Percentiles rank a stretch among this genome's conserved stretches.
Evolutionary conservation across 2,888 invertebrate species (phyloP).

Genomic region (Epirrita christyi): DNA sequence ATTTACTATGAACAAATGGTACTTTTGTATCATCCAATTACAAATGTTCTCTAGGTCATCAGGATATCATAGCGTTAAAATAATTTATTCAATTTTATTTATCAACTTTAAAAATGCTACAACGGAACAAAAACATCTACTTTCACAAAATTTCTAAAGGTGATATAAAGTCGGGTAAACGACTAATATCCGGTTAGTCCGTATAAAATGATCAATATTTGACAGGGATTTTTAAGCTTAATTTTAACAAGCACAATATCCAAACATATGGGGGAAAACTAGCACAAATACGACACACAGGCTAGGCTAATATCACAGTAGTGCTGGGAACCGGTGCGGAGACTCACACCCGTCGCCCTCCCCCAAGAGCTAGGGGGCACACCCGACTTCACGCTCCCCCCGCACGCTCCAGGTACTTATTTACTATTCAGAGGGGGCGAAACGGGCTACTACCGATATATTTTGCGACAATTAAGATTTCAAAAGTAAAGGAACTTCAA

Average conservation of each 20-base stretch:
- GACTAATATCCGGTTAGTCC: conserved; percentile 72
- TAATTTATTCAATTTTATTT: conserved; percentile 52
- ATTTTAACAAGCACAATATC: conserved; percentile 74
- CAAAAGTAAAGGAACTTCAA: conserved; percentile 68
- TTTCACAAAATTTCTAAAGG: conserved; percentile 64
- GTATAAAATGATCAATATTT: conserved; percentile 74
- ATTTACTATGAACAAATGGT: conserved; percentile 59
- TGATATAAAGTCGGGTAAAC: conserved; percentile 63
- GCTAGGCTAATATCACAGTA: conserved; percentile 85
- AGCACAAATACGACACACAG: conserved; percentile 83
- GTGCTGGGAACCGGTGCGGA: conserved; percentile 80
- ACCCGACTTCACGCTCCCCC: conserved; percentile 25
- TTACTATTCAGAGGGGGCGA: conserved; percentile 81
- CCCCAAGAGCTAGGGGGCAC: conserved; percentile 20
- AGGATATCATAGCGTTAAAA: conserved; percentile 63
- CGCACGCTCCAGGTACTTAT: conserved; percentile 65
- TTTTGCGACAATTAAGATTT: conserved; percentile 82
- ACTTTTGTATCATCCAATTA: conserved; percentile 32
- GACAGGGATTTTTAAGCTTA: conserved; percentile 65
- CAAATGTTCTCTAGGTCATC: conserved; percentile 49
- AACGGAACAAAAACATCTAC: conserved; percentile 61
- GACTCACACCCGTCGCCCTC: conserved; percentile 46
- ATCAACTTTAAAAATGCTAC: conserved; percentile 67
- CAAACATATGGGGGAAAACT: conserved; percentile 76
- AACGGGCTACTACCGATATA: conserved; percentile 75